phyloP scores from a whole-genome alignment of 2,113 vertebrate genomes.

The Oreochromis niloticus region DNA sequence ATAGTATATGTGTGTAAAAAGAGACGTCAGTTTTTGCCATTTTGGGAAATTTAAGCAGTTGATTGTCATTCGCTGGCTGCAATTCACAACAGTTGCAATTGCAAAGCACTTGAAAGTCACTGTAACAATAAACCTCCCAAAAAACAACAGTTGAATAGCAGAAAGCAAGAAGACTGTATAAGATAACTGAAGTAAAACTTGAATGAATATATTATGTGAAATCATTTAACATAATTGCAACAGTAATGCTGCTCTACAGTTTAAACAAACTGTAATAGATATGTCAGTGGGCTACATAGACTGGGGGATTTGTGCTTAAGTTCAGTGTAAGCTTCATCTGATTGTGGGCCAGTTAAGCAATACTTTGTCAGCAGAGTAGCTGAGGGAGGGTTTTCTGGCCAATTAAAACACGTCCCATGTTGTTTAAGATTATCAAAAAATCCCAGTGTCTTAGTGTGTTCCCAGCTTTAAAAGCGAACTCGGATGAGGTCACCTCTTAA shows the following conservation, averaged over 20 bases:
- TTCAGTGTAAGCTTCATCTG: not conserved
- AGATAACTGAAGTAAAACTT: not conserved
- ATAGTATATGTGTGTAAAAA: not conserved
- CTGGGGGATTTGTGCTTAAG: not conserved
- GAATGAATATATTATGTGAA: not conserved
- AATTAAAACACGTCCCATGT: not conserved
- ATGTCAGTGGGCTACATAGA: not conserved
- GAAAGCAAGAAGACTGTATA: no score
- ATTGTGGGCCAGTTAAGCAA: not conserved
- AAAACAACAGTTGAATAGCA: not conserved
- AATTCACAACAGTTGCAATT: not conserved
- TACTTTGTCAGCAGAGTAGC: not conserved
- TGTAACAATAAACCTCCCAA: not conserved
- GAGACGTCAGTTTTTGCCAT: rapidly evolving
- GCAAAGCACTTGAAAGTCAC: not conserved
- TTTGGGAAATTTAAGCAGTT: not conserved
- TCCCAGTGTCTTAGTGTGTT: not conserved
- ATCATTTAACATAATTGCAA: not conserved
- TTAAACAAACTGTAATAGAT: not conserved
- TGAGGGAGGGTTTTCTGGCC: not conserved
- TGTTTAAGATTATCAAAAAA: not conserved
- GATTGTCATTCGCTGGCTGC: not conserved
- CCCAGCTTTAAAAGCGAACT: not conserved
- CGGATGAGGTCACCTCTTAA: not conserved
- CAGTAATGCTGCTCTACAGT: not conserved